A percentile compares a stretch with the other conserved stretches of the same genome.
Conservation (phyloP, 2,888 invertebrate genomes). For the Xestoiulus laeticollis region DNA sequence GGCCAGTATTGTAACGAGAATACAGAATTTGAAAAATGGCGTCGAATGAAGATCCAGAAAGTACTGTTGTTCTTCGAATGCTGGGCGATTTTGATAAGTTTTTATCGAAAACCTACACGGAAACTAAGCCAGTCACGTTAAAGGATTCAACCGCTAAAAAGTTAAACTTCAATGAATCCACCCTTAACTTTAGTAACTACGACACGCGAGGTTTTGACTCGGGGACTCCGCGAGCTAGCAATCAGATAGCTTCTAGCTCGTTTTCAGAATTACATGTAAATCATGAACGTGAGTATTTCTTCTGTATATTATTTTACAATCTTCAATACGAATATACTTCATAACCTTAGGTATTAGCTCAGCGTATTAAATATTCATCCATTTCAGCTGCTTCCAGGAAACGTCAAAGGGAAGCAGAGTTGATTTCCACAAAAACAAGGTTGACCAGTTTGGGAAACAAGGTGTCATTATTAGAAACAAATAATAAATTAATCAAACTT, state of each 20-base stretch:
- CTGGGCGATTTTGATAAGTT: constrained; percentile 15
- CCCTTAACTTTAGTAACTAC: background rate
- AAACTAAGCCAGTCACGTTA: background rate
- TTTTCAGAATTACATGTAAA: background rate
- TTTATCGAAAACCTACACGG: background rate
- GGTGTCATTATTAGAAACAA: constrained; percentile 24
- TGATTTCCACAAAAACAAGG: constrained; percentile 45
- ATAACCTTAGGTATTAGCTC: background rate
- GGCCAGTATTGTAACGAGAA: background rate
- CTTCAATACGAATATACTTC: background rate
- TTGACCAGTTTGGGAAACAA: background rate
- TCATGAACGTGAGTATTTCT: background rate
- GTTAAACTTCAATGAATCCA: background rate
- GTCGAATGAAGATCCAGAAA: background rate
- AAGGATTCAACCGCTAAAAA: background rate
- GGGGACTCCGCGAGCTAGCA: background rate
- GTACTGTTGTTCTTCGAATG: constrained; percentile 31
- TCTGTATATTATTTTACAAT: background rate
- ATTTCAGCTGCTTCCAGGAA: constrained; percentile 42
- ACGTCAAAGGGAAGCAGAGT: constrained; percentile 16
- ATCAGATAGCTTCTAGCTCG: background rate
- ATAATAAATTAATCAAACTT: background rate
- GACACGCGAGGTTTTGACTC: background rate
- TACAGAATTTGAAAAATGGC: background rate
- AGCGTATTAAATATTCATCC: background rate